Conservation (phyloP, 2,113 vertebrate genomes). For the Tauraco erythrolophus region DNA sequence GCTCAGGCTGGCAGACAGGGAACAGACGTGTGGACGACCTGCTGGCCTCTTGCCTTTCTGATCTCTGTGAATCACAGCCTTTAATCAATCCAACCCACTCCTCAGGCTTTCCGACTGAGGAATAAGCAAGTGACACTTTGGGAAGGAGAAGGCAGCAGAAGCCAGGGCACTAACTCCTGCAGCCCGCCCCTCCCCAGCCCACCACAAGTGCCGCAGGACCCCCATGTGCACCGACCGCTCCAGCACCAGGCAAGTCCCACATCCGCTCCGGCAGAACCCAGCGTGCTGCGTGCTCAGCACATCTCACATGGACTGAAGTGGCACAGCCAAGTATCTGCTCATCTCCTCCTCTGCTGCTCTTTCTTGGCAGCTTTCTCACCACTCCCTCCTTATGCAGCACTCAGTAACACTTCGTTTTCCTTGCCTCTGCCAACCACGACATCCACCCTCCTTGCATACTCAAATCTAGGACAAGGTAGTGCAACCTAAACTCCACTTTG, state of each 20-base stretch:
- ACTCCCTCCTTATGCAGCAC: neutral
- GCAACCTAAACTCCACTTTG: rapidly evolving
- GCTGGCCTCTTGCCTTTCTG: neutral
- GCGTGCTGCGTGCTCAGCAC: neutral
- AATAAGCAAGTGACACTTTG: neutral
- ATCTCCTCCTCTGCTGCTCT: neutral
- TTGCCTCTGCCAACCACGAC: neutral
- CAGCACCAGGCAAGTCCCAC: too few species aligned
- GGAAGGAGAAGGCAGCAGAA: neutral
- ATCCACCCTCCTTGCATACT: neutral
- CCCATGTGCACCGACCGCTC: too few species aligned
- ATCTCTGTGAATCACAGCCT: neutral
- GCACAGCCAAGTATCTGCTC: neutral
- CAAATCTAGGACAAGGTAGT: neutral
- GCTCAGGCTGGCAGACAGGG: neutral
- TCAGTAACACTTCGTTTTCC: neutral
- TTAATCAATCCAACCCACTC: neutral
- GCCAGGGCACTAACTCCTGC: neutral
- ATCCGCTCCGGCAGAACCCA: rapidly evolving
- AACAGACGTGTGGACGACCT: rapidly evolving
- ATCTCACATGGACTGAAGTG: neutral
- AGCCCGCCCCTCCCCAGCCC: neutral
- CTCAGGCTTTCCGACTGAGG: neutral
- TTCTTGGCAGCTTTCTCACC: neutral
- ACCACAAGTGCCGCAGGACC: neutral